These are phyloP conservation scores for Acanthurus lineatus DNA, from an alignment of 2,797 vertebrate genomes.

Conservation along the genomic window DNA sequence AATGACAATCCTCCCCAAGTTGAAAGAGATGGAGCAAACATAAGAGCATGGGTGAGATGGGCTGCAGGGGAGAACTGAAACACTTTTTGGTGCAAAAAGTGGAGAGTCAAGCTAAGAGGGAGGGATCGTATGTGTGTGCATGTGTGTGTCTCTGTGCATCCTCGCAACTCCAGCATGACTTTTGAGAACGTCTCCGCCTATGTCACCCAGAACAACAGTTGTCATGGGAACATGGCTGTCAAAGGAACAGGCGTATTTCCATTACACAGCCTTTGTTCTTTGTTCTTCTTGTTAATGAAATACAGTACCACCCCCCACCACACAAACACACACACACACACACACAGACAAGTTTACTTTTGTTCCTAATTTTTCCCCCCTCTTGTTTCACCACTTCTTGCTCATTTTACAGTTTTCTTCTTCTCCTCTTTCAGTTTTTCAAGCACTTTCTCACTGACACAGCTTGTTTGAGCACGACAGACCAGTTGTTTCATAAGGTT, in stretches of 20 bases:
- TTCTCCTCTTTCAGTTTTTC: background rate
- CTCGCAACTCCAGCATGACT: constrained; percentile 34
- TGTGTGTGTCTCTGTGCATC: constrained; percentile 48
- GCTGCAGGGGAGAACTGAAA: constrained; percentile 60
- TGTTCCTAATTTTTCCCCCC: constrained; percentile 28
- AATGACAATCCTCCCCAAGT: constrained; percentile 64
- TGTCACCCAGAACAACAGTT: constrained; percentile 72
- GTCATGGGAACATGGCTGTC: constrained; percentile 78
- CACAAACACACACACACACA: constrained; percentile 16
- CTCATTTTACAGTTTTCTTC: background rate
- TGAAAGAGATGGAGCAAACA: constrained; percentile 72
- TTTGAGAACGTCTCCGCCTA: constrained; percentile 58
- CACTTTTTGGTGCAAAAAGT: constrained; percentile 55
- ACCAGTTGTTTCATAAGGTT: background rate
- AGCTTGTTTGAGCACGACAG: background rate
- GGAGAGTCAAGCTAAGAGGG: constrained; percentile 51
- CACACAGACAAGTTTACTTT: constrained; percentile 45
- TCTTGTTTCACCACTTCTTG: background rate
- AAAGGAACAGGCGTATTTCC: constrained; percentile 76
- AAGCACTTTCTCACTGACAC: background rate
- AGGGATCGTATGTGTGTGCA: constrained; percentile 23
- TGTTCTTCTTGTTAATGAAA: constrained; percentile 71
- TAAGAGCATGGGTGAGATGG: constrained; percentile 40
- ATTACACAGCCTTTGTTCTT: constrained; percentile 72
- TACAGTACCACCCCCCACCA: constrained; percentile 27